Evolutionary conservation across 2,797 vertebrate species (phyloP).

Genomic region (Lepidocolaptes lacrymiger): DNA sequence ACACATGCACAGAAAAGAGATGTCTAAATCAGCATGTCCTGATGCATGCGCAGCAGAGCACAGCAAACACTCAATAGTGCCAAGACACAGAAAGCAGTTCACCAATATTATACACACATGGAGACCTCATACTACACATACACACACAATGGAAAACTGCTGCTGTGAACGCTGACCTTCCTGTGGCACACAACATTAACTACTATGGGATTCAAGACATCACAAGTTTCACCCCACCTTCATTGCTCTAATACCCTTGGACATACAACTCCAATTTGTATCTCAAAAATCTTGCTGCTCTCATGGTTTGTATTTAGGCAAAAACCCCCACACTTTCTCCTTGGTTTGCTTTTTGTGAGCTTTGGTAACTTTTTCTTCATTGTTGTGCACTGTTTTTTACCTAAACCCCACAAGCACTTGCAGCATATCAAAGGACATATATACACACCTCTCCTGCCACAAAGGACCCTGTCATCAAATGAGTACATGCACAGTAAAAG

Average conservation of each 20-base stretch:
- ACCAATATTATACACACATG: background rate
- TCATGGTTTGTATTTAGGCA: background rate
- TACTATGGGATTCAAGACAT: background rate
- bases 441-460: background rate
- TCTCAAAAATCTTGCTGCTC: background rate
- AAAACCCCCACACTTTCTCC: background rate
- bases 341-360: background rate
- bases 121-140: background rate
- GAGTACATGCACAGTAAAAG: accelerated
- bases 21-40: background rate
- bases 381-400: background rate
- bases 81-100: background rate
- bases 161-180: background rate
- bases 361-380: background rate
- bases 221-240: background rate
- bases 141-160: background rate
- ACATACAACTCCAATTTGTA: background rate
- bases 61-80: background rate
- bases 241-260: background rate
- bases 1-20: background rate
- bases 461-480: background rate
- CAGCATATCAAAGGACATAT: background rate
- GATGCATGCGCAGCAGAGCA: background rate
- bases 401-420: background rate
- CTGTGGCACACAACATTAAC: background rate